Evolutionary conservation across 1,140 invertebrate species (phyloP).

Genomic region (Littorina saxatilis): DNA sequence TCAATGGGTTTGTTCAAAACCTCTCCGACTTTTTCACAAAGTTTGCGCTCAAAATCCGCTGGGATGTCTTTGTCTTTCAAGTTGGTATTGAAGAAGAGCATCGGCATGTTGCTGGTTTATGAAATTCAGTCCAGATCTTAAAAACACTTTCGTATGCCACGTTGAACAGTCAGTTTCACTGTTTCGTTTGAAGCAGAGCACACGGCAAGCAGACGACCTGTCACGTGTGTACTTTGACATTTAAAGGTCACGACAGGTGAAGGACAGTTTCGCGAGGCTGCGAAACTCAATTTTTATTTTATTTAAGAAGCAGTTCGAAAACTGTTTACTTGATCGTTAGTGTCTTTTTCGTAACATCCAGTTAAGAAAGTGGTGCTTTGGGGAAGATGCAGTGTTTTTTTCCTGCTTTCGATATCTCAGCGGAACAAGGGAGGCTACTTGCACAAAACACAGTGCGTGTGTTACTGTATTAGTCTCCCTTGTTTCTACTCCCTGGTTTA

Average conservation of each 20-base stretch:
- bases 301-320: too few relatives aligned
- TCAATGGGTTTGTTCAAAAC: conserved; percentile 25
- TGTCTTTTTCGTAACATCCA: too few relatives aligned
- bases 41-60: neutral
- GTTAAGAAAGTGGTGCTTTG: too few relatives aligned
- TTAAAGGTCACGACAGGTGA: neutral
- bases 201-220: neutral
- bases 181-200: neutral
- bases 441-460: too few relatives aligned
- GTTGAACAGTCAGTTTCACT: neutral
- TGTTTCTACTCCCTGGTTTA: too few relatives aligned
- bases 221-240: neutral
- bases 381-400: too few relatives aligned
- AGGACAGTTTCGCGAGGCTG: neutral
- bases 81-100: conserved; percentile 13
- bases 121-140: neutral
- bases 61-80: neutral
- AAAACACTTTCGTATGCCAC: neutral
- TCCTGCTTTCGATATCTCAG: too few relatives aligned
- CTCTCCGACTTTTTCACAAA: conserved; percentile 24
- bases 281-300: neutral
- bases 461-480: too few relatives aligned
- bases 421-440: too few relatives aligned
- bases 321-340: too few relatives aligned
- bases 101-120: conserved; percentile 5